Percentiles rank a stretch among this genome's conserved stretches.
Conservation (phyloP, 2,888 invertebrate species). For the Amphimallon solstitiale region DNA sequence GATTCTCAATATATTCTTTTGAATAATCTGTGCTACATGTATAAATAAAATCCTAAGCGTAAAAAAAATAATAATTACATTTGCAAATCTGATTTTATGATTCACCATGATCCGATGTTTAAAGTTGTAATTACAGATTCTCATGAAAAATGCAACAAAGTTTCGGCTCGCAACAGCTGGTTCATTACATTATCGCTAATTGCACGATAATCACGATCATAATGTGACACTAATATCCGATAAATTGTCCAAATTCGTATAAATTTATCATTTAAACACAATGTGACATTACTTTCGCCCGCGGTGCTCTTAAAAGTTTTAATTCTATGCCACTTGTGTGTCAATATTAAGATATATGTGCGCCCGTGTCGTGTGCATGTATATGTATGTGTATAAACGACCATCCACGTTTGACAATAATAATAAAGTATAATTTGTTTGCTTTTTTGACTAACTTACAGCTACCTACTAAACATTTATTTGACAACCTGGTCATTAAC, state of each 20-base stretch:
- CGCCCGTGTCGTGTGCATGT: neutral
- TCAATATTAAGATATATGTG: slow-evolving; percentile 27
- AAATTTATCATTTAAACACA: slow-evolving; percentile 26
- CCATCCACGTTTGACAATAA: slow-evolving; percentile 26
- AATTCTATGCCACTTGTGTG: slow-evolving; percentile 3
- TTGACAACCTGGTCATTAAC: slow-evolving; percentile 28
- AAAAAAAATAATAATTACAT: neutral
- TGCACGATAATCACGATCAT: slow-evolving; percentile 17
- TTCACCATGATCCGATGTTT: too few relatives aligned
- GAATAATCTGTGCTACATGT: too few relatives aligned
- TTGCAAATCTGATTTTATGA: neutral
- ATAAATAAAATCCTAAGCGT: too few relatives aligned
- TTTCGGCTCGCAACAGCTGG: slow-evolving; percentile 14
- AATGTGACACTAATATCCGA: slow-evolving; percentile 24
- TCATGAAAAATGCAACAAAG: slow-evolving; percentile 5
- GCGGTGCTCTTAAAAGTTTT: neutral
- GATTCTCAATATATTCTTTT: too few relatives aligned
- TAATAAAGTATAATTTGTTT: slow-evolving; percentile 32
- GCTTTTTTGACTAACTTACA: slow-evolving; percentile 34
- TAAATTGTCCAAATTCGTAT: slow-evolving; percentile 31
- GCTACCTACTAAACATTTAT: slow-evolving; percentile 33
- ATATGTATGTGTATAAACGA: too few relatives aligned
- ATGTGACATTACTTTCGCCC: slow-evolving; percentile 22
- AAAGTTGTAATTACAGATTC: neutral
- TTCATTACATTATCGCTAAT: slow-evolving; percentile 24